These are phyloP conservation scores for Ambastaia sidthimunki DNA, from an alignment of 2,797 vertebrate species.

Conservation along the genomic window DNA sequence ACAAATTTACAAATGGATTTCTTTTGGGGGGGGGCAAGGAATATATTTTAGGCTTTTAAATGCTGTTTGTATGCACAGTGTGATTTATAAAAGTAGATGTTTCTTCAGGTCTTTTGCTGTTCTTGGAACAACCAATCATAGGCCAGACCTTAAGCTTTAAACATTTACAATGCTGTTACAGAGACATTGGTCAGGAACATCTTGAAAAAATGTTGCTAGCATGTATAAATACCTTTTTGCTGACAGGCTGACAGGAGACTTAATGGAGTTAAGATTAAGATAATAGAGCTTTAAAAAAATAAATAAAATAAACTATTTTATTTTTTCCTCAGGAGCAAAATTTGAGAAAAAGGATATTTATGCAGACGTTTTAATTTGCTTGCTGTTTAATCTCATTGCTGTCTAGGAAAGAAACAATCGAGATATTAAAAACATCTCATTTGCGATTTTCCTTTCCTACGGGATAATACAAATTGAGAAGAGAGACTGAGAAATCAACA, in stretches of 20 bases:
- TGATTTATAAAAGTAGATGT: not conserved
- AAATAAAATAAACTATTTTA: too few relatives aligned
- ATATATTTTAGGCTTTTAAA: not conserved
- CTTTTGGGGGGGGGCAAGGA: not conserved
- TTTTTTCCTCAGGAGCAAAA: not conserved
- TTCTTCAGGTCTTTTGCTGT: not conserved
- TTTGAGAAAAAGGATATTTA: not conserved
- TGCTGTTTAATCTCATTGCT: not conserved
- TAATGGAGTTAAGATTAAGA: not conserved
- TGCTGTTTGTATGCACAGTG: not conserved
- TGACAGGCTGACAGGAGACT: too few relatives aligned
- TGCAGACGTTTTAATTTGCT: not conserved
- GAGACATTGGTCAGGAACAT: not conserved
- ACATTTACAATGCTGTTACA: not conserved
- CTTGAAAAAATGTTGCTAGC: too few relatives aligned
- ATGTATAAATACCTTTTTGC: not conserved
- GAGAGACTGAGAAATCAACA: not conserved
- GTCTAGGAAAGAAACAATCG: not conserved
- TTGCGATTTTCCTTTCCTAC: not conserved
- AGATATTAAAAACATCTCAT: conserved; percentile 1
- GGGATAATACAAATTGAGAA: not conserved
- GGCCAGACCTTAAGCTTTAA: not conserved
- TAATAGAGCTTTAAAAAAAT: not conserved
- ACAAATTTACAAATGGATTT: not conserved
- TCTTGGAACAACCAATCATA: not conserved